Evolutionary conservation across 2,888 invertebrate genomes (phyloP).

Genomic region (Ormyrus rosae): DNA sequence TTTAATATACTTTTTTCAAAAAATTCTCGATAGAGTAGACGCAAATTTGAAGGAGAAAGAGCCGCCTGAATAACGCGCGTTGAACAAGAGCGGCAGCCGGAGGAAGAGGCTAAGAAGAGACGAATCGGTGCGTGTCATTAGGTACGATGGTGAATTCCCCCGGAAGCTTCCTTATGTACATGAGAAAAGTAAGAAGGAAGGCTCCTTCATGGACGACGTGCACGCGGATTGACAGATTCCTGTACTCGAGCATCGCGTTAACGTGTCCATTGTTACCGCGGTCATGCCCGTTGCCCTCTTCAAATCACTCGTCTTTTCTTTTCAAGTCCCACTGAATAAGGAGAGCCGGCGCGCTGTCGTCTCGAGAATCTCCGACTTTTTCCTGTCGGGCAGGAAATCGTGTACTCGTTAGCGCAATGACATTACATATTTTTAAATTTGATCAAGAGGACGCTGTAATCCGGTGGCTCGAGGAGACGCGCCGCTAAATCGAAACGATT

Average conservation of each 20-base stretch:
- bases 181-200: conserved; percentile 66
- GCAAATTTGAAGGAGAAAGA: no score
- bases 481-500: conserved; percentile 2
- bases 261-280: conserved; percentile 68
- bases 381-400: conserved; percentile 40
- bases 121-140: conserved; percentile 74
- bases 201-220: conserved; percentile 70
- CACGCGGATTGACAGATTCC: conserved; percentile 74
- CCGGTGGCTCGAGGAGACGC: background rate
- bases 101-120: conserved; percentile 57
- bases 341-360: background rate
- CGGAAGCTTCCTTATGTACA: conserved; percentile 65
- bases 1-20: background rate
- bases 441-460: background rate
- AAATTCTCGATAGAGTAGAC: background rate
- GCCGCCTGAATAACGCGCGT: no score
- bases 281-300: conserved; percentile 72
- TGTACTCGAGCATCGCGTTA: conserved; percentile 62
- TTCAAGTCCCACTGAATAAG: conserved; percentile 25
- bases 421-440: conserved; percentile 6
- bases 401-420: conserved; percentile 17
- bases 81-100: background rate
- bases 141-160: conserved; percentile 67
- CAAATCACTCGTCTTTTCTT: conserved; percentile 52
- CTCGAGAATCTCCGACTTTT: conserved; percentile 30